Evolutionary conservation across 1,140 invertebrate genomes (phyloP).

Genomic region (Goniozus legneri): DNA sequence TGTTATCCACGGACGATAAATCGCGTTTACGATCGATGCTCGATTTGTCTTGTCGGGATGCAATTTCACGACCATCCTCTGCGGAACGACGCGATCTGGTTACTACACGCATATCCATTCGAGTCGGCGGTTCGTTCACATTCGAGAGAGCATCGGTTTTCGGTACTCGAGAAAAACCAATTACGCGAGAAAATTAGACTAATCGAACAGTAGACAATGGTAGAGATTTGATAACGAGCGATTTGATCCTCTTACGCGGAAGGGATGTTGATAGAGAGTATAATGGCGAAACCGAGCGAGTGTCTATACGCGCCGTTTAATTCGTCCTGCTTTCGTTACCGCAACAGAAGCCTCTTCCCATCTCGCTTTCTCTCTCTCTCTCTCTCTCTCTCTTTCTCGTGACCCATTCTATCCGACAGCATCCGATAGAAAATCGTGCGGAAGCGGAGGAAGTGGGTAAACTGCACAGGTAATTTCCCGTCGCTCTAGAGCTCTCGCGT

Average conservation of each 20-base stretch:
- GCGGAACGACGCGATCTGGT: neutral
- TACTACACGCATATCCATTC: neutral
- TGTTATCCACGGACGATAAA: neutral
- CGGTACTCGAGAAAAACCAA: too few relatives aligned
- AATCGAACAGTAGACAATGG: neutral
- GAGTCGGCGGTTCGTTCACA: neutral
- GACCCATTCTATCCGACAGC: neutral
- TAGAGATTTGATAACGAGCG: neutral
- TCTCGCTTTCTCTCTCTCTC: too few relatives aligned
- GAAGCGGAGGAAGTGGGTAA: constrained; percentile 16
- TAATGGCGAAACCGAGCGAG: neutral
- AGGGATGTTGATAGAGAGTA: neutral
- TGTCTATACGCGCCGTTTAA: constrained; percentile 4
- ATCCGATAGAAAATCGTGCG: neutral
- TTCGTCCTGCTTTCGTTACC: constrained; percentile 19
- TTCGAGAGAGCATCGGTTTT: too few relatives aligned
- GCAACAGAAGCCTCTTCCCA: too few relatives aligned
- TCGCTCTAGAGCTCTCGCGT: neutral
- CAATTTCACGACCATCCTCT: too few relatives aligned
- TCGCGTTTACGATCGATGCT: neutral
- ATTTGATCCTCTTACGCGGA: neutral
- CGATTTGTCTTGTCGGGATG: neutral
- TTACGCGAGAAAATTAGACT: too few relatives aligned
- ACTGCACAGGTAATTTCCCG: constrained; percentile 19
- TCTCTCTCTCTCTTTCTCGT: too few relatives aligned